phyloP scores from a whole-genome alignment of 2,888 invertebrate species.

The Tinea pellionella region DNA sequence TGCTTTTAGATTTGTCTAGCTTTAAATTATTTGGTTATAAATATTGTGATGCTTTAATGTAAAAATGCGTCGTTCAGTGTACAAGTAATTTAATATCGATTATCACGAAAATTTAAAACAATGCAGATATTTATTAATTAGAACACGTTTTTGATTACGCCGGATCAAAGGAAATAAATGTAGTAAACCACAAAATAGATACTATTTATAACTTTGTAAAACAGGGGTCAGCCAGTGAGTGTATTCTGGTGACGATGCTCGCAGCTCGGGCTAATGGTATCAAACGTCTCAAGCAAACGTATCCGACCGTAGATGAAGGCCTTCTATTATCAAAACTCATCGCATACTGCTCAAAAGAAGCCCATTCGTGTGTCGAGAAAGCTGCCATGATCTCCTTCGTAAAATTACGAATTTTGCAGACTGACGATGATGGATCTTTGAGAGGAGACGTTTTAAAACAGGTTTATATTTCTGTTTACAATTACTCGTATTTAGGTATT shows the following conservation, averaged over 20 bases:
- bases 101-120: too few relatives aligned
- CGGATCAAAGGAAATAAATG: too few relatives aligned
- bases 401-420: constrained; percentile 88
- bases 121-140: too few relatives aligned
- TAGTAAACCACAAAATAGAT: too few relatives aligned
- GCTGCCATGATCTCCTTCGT: constrained; percentile 95
- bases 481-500: background rate
- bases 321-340: constrained; percentile 91
- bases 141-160: too few relatives aligned
- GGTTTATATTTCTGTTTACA: constrained; percentile 56
- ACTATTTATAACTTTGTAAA: background rate
- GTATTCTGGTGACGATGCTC: constrained; percentile 90
- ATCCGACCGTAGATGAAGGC: constrained; percentile 91
- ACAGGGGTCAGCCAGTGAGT: constrained; percentile 96
- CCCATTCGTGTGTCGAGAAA: constrained; percentile 93
- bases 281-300: constrained; percentile 84
- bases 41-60: too few relatives aligned
- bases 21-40: too few relatives aligned
- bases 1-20: too few relatives aligned
- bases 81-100: too few relatives aligned
- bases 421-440: constrained; percentile 84
- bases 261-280: constrained; percentile 92
- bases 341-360: constrained; percentile 91
- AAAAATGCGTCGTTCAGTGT: too few relatives aligned
- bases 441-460: constrained; percentile 83